These are phyloP conservation scores for Merluccius polli DNA, from an alignment of 2,797 vertebrate species.

Conservation along the genomic window DNA sequence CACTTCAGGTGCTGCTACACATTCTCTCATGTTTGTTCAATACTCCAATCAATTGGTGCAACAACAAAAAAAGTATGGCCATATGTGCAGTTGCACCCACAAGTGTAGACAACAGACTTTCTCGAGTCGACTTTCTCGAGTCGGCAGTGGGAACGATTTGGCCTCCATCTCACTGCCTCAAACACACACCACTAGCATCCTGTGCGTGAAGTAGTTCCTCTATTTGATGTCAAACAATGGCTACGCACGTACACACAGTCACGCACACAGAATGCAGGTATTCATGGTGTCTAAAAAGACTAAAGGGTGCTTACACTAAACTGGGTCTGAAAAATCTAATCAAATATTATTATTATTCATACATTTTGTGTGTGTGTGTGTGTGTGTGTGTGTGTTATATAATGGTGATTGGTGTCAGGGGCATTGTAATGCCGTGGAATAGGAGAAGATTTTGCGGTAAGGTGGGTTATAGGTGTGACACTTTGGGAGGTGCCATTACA, in stretches of 20 bases:
- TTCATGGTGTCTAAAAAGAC: background rate
- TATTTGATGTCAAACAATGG: slow-evolving; percentile 62
- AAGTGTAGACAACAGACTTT: background rate
- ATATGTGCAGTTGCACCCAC: background rate
- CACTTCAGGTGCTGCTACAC: background rate
- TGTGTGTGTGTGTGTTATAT: slow-evolving; percentile 22
- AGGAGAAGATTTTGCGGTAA: slow-evolving; percentile 45
- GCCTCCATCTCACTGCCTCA: too few relatives aligned
- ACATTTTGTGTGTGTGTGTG: background rate
- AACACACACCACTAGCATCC: slow-evolving; percentile 56
- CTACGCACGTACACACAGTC: slow-evolving; percentile 12
- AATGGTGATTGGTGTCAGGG: slow-evolving; percentile 45
- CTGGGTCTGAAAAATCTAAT: background rate
- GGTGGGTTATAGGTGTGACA: slow-evolving; percentile 19
- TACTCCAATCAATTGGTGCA: background rate
- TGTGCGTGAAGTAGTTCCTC: slow-evolving; percentile 48
- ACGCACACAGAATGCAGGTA: slow-evolving; percentile 6
- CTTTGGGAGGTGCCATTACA: slow-evolving; percentile 24
- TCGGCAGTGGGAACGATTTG: too few relatives aligned
- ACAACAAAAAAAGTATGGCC: background rate
- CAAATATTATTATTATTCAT: too few relatives aligned
- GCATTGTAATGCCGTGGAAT: slow-evolving; percentile 51
- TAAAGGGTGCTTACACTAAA: background rate
- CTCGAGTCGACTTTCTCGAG: too few relatives aligned
- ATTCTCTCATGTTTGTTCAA: background rate